phyloP scores from a whole-genome alignment of 2,888 invertebrate genomes.

The Andrena bicolor region DNA sequence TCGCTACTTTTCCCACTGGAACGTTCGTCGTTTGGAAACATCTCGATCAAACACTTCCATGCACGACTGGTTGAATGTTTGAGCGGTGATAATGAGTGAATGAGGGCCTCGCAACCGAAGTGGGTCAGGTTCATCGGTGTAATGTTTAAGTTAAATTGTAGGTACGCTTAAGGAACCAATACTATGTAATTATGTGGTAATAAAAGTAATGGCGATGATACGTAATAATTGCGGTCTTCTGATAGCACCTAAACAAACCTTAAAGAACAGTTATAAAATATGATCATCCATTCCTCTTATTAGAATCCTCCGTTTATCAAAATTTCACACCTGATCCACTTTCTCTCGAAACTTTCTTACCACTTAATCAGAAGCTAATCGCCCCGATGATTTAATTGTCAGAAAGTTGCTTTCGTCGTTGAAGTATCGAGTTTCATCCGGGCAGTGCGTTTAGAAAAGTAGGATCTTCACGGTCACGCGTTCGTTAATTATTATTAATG shows the following conservation, averaged over 20 bases:
- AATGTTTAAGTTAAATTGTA: slow-evolving; percentile 3
- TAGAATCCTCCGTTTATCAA: background rate
- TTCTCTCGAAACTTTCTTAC: slow-evolving; percentile 17
- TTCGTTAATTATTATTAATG: background rate
- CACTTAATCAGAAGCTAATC: slow-evolving; percentile 10
- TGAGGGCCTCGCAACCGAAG: background rate
- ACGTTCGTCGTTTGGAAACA: background rate
- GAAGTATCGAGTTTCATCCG: background rate
- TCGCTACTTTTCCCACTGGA: background rate
- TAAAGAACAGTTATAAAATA: background rate
- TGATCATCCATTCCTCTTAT: background rate
- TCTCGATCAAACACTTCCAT: background rate
- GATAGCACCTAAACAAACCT: background rate
- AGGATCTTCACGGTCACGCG: background rate
- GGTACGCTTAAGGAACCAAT: background rate
- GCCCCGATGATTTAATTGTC: background rate
- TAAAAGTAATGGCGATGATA: slow-evolving; percentile 16
- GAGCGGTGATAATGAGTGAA: background rate
- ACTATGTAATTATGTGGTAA: background rate
- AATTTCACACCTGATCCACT: slow-evolving; percentile 8
- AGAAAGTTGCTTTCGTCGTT: background rate
- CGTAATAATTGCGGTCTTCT: background rate
- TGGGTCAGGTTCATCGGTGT: slow-evolving; percentile 3
- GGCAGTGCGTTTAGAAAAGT: background rate
- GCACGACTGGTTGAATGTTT: background rate